These are phyloP conservation scores for Girardia tigrina DNA, from an alignment of 2,888 invertebrate species.

Conservation along the genomic window DNA sequence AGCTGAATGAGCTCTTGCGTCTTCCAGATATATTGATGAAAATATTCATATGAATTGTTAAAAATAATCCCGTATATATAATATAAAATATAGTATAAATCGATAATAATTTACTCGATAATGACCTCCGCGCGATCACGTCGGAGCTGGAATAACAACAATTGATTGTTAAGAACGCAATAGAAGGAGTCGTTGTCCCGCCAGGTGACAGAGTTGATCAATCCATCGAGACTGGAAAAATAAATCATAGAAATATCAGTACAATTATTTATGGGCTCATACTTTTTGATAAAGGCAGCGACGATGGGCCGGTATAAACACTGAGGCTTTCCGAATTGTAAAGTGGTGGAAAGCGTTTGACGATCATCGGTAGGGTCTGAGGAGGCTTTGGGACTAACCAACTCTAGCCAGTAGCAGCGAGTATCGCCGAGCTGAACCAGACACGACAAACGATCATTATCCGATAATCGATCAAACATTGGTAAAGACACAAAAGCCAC, in stretches of 20 bases:
- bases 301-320: neutral
- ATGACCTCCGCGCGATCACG: too few species aligned
- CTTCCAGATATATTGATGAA: too few species aligned
- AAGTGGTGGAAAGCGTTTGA: neutral
- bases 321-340: neutral
- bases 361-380: neutral
- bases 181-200: neutral
- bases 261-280: too few species aligned
- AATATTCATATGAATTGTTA: too few species aligned
- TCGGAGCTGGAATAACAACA: too few species aligned
- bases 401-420: neutral
- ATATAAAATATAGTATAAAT: too few species aligned
- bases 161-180: neutral
- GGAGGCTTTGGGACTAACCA: neutral
- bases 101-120: too few species aligned
- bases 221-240: neutral
- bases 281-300: neutral
- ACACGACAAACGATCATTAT: neutral
- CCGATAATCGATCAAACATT: neutral
- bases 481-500: slow-evolving; percentile 43
- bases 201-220: neutral
- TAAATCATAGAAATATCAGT: neutral
- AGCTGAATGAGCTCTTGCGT: too few species aligned
- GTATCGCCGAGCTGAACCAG: neutral
- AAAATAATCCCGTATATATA: too few species aligned